Percentiles rank a stretch among this genome's conserved stretches.
These are phyloP conservation scores for Lepidochrysops patricia DNA, from an alignment of 2,888 invertebrate species.

Conservation along the genomic window DNA sequence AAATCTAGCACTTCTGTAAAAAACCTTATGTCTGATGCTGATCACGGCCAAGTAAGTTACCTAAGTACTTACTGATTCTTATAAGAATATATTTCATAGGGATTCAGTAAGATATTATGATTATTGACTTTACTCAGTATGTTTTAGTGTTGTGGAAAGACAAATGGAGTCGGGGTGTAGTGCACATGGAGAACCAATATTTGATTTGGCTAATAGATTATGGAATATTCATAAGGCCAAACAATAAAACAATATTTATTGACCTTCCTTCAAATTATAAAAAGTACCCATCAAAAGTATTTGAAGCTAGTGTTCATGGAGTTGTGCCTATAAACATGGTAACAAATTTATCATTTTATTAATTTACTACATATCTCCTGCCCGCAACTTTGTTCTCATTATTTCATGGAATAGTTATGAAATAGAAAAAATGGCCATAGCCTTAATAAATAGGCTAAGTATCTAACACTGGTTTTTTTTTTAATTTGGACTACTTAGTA, in stretches of 20 bases:
- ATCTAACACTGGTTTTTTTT: too few species aligned
- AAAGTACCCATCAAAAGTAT: constrained; percentile 42
- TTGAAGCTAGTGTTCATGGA: constrained; percentile 51
- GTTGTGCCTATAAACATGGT: constrained; percentile 44
- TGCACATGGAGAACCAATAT: constrained; percentile 37
- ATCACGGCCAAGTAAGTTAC: constrained; percentile 41
- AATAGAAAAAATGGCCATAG: too few species aligned
- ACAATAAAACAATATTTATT: constrained; percentile 33
- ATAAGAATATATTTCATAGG: neutral
- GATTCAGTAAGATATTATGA: neutral
- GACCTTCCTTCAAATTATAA: constrained; percentile 36
- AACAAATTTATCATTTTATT: constrained; percentile 13
- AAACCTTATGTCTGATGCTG: constrained; percentile 24
- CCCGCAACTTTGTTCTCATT: too few species aligned
- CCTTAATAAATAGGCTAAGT: too few species aligned
- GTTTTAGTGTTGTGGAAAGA: constrained; percentile 42
- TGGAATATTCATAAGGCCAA: constrained; percentile 37
- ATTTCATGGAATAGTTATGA: too few species aligned
- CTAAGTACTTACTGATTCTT: neutral
- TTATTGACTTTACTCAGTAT: constrained; percentile 33
- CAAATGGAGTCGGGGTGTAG: constrained; percentile 42
- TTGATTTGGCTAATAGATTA: constrained; percentile 47
- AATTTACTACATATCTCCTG: too few species aligned
- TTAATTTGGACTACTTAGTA: too few species aligned
- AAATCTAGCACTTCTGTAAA: constrained; percentile 11